Evolutionary conservation across 1,140 invertebrate species (phyloP).

Genomic region (Elymnias hypermnestra): DNA sequence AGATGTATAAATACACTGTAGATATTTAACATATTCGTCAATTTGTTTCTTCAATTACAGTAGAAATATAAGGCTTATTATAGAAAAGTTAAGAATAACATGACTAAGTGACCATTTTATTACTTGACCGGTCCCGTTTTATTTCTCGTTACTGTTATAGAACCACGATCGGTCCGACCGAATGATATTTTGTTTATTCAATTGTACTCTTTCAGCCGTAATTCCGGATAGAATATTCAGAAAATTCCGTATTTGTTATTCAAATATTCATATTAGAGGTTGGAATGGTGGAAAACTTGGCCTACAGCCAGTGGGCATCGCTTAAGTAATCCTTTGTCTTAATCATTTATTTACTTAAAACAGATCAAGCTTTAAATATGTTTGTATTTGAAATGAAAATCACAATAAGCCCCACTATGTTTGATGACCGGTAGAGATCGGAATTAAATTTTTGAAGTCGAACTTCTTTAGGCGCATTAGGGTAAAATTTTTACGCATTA

Average conservation of each 20-base stretch:
- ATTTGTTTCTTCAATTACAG: no score
- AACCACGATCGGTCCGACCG: conserved; percentile 13
- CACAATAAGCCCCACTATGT: no score
- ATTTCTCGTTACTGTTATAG: conserved; percentile 21
- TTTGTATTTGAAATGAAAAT: no score
- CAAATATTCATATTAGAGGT: conserved; percentile 27
- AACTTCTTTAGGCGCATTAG: no score
- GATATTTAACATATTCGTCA: no score
- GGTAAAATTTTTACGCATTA: no score
- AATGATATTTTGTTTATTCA: conserved; percentile 26
- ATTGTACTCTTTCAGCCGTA: conserved; percentile 24
- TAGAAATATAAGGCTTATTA: neutral
- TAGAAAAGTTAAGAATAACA: conserved; percentile 5
- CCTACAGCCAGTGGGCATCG: conserved; percentile 10
- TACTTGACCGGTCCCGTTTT: conserved; percentile 18
- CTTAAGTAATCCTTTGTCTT: conserved; percentile 11
- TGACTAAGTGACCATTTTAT: conserved; percentile 14
- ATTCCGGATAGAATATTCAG: conserved; percentile 25
- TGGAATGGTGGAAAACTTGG: conserved; percentile 14
- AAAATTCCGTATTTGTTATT: conserved; percentile 22
- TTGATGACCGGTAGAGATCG: no score
- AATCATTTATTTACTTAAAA: conserved; percentile 1
- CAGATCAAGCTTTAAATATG: no score
- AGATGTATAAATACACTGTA: no score
- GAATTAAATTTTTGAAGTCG: no score